Base-by-base conservation (phyloP, 53 echinoderm and acorn worm species). In the Mesocentrotus franciscanus region DNA sequence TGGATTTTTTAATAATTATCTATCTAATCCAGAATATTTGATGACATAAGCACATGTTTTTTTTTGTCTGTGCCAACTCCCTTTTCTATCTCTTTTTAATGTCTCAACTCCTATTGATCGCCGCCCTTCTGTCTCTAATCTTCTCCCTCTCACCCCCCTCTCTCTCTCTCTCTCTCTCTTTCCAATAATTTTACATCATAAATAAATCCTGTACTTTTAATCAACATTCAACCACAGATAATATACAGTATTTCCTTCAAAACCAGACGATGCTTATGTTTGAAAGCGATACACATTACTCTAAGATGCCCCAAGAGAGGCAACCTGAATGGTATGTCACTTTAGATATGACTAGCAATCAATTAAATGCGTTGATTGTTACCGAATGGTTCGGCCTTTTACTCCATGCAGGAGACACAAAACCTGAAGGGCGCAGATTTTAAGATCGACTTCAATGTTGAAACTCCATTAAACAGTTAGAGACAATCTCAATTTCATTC, bases 391-490 rank as follows among this genome's bases (percentile, higher is more conserved):
- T 87, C 29, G n/a, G 87, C 87, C 59, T 87, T 87, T 81, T 39
- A 81, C 81, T n/a, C 26, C 20, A n/a, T 26, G 15, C 57, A 2
- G 58, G 27, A 58, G 58, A 29, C 57, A 87, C 87, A 58, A 18
- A 58, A 87, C 81, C 87, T 13, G 27, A 58, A 87, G 87, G 87
- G n/a, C 26, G 29, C 26, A 87, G 29, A 29, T 87, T 87, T 27
- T n/a, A 87, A 87, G 87, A 87, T 87, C 87, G 58, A 58, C 58
- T 87, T 11, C 87, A 87, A 87, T 59, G 87, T 58, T 58, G 87
- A 29, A 58, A 87, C 87, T 87, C 87, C 87, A 87, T 87, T 87
- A 87, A 58, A 87, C 27, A n/a, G 87, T 87, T 87, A 24, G 58
- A 87, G 87, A n/a, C 87, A 29, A 27, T 87, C 59, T 87, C 87